Percentiles rank a stretch among this genome's conserved stretches.
phyloP scores from a whole-genome alignment of 2,888 invertebrate species.

The Lochmaea crataegi region DNA sequence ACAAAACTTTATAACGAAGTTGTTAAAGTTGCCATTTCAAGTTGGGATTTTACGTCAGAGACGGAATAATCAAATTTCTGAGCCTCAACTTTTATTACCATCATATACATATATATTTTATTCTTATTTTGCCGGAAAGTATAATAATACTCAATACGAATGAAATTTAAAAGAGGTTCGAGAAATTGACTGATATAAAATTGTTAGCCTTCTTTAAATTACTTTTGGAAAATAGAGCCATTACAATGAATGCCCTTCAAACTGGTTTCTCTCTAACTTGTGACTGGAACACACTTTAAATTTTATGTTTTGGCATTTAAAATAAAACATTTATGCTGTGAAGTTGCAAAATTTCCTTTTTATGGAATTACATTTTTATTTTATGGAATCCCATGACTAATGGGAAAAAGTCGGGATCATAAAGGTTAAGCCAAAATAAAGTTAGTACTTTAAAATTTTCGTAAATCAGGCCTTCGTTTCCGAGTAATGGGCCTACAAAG shows the following conservation, averaged over 20 bases:
- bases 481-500: too few relatives aligned
- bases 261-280: too few relatives aligned
- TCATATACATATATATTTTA: slow-evolving; percentile 35
- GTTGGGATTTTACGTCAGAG: slow-evolving; percentile 41
- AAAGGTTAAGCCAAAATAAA: too few relatives aligned
- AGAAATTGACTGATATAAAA: slow-evolving; percentile 14
- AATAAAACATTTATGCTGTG: too few relatives aligned
- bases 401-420: too few relatives aligned
- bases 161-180: slow-evolving; percentile 21
- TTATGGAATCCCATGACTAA: too few relatives aligned
- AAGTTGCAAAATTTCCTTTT: too few relatives aligned
- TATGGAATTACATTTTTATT: too few relatives aligned
- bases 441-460: too few relatives aligned
- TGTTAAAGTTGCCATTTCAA: slow-evolving; percentile 48
- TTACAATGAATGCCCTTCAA: background rate
- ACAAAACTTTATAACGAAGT: slow-evolving; percentile 47
- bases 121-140: slow-evolving; percentile 16
- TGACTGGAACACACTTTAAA: too few relatives aligned
- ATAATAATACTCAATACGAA: slow-evolving; percentile 33
- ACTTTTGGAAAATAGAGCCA: background rate
- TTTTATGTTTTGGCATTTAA: too few relatives aligned
- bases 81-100: slow-evolving; percentile 38
- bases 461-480: too few relatives aligned
- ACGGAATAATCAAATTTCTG: slow-evolving; percentile 38
- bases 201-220: background rate